Percentiles rank a stretch among this genome's conserved stretches.
phyloP scores from a whole-genome alignment of 2,888 invertebrate genomes.

The Cephalotes varians region DNA sequence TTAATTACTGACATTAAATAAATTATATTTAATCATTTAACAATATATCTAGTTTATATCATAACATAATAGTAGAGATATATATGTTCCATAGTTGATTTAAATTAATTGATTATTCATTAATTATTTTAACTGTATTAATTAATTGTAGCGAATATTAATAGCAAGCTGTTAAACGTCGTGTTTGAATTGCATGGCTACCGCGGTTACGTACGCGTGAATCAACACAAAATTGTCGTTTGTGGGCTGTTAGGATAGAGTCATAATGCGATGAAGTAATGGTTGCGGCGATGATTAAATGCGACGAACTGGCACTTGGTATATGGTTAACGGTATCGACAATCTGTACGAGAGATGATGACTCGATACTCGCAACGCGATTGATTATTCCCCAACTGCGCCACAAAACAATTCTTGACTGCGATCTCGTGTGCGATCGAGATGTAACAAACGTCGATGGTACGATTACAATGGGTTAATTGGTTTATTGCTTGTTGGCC shows the following conservation, averaged over 20 bases:
- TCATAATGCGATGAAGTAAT: constrained; percentile 70
- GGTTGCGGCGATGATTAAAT: constrained; percentile 70
- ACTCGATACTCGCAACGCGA: constrained; percentile 40
- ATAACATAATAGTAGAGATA: neutral
- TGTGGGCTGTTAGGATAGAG: constrained; percentile 55
- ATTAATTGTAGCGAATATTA: constrained; percentile 30
- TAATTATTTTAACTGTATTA: constrained; percentile 25
- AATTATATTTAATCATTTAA: constrained; percentile 5
- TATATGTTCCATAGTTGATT: neutral
- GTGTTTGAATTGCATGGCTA: neutral
- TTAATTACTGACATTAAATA: neutral
- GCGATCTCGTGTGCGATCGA: constrained; percentile 45
- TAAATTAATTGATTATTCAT: constrained; percentile 26
- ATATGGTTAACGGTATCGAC: constrained; percentile 55
- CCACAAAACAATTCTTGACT: constrained; percentile 40
- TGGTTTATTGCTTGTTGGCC: constrained; percentile 40
- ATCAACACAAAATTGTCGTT: constrained; percentile 36
- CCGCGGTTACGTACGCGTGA: constrained; percentile 2
- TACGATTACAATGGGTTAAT: constrained; percentile 45
- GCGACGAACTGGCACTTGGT: constrained; percentile 51
- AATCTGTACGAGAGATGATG: constrained; percentile 22
- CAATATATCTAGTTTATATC: neutral
- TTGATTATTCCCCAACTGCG: constrained; percentile 47
- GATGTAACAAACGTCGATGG: constrained; percentile 42
- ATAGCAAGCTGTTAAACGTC: constrained; percentile 27